phyloP scores from a whole-genome alignment of 2,113 vertebrate genomes.

The Thryonomys swinderianus region DNA sequence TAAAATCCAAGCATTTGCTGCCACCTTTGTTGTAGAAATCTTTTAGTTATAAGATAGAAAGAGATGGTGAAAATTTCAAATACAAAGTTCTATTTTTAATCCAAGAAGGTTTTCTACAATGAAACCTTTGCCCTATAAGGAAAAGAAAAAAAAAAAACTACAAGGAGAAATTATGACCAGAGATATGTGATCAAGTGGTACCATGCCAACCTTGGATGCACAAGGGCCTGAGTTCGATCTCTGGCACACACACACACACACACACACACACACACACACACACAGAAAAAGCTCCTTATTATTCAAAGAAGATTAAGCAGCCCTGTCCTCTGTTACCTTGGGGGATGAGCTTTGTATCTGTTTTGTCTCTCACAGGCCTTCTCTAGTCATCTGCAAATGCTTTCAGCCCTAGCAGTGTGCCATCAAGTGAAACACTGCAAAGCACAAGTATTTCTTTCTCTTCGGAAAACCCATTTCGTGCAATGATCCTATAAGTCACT shows the following conservation, averaged over 20 bases:
- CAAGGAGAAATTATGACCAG: background rate
- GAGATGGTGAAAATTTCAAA: background rate
- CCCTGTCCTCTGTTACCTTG: background rate
- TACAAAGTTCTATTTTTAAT: background rate
- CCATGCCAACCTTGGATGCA: background rate
- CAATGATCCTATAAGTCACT: background rate
- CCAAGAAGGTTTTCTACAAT: background rate
- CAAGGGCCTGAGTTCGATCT: background rate
- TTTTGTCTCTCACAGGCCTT: no score
- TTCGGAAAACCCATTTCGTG: background rate
- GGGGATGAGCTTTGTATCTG: background rate
- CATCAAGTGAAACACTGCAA: background rate
- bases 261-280: no score
- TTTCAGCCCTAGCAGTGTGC: background rate
- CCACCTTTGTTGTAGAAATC: background rate
- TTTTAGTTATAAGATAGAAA: background rate
- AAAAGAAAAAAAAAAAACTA: background rate
- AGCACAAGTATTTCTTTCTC: background rate
- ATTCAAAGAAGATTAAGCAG: background rate
- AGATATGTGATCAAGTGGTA: background rate
- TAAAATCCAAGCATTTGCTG: background rate
- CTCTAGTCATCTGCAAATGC: background rate
- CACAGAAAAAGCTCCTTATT: background rate
- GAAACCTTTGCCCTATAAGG: background rate
- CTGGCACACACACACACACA: no score